phyloP scores from a whole-genome alignment of 2,113 vertebrate species.

The Riparia riparia region DNA sequence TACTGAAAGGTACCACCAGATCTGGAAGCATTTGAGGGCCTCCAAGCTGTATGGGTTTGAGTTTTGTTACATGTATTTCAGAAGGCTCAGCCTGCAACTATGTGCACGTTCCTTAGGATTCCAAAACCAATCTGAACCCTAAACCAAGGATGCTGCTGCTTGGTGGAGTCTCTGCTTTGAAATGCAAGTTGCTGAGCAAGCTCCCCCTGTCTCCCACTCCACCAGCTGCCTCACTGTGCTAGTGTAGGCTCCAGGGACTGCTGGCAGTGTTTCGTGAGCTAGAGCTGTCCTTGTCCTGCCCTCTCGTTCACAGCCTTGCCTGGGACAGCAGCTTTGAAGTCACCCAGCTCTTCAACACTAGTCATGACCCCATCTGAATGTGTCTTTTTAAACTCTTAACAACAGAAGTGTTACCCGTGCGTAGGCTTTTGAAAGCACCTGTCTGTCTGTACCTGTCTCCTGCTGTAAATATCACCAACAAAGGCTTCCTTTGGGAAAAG shows the following conservation, averaged over 20 bases:
- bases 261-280: not conserved
- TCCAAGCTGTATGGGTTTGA: not conserved
- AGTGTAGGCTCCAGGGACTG: constrained; percentile 35
- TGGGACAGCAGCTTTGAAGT: constrained; percentile 59
- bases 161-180: constrained; percentile 40
- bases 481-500: constrained; percentile 71
- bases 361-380: constrained; percentile 54
- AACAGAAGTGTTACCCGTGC: constrained; percentile 54
- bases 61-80: not conserved
- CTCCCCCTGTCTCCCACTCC: not conserved
- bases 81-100: not conserved
- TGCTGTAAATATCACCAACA: constrained; percentile 64
- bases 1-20: not conserved
- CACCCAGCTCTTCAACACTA: constrained; percentile 22
- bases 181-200: constrained; percentile 30
- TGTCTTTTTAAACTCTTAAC: constrained; percentile 51
- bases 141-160: constrained; percentile 15
- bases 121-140: not conserved
- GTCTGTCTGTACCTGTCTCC: constrained; percentile 58
- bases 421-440: constrained; percentile 68
- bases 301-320: not conserved
- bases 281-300: constrained; percentile 33
- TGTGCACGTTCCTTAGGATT: not conserved
- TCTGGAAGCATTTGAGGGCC: not conserved
- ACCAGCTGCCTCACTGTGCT: constrained; percentile 27